Evolutionary conservation across 2,113 vertebrate species (phyloP).

Genomic region (cattle (Bos taurus)): DNA sequence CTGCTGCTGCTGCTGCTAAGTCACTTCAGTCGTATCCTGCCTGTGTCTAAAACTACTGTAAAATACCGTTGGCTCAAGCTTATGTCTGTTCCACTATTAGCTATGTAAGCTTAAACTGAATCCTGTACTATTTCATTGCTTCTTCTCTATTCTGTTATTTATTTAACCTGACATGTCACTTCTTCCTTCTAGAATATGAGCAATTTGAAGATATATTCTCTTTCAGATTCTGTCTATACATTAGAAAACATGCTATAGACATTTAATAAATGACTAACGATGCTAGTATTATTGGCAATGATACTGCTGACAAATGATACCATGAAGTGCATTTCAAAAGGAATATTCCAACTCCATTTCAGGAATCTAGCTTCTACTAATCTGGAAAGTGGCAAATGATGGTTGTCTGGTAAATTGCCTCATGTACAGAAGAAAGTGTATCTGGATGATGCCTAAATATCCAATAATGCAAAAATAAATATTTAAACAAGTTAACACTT

Average conservation of each 20-base stretch:
- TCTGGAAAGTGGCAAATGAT: neutral
- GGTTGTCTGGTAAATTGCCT: neutral
- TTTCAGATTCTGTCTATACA: neutral
- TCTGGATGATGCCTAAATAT: neutral
- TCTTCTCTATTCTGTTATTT: neutral
- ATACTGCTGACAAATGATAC: neutral
- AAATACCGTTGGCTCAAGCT: neutral
- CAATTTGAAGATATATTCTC: neutral
- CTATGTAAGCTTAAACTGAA: neutral
- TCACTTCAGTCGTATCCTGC: neutral
- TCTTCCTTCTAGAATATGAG: conserved; percentile 3
- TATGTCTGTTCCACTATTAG: neutral
- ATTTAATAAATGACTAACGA: neutral
- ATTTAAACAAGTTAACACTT: neutral
- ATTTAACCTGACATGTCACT: neutral
- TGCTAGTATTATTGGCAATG: neutral
- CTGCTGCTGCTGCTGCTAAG: neutral
- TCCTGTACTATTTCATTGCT: neutral
- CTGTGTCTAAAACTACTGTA: neutral
- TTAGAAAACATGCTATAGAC: neutral
- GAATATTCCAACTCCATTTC: neutral
- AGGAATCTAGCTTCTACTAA: neutral
- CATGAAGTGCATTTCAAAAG: neutral
- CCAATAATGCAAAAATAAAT: neutral
- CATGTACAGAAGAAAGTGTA: neutral